These are phyloP conservation scores for Myotis pilosus DNA, from an alignment of 2,797 vertebrate genomes.

Conservation along the genomic window DNA sequence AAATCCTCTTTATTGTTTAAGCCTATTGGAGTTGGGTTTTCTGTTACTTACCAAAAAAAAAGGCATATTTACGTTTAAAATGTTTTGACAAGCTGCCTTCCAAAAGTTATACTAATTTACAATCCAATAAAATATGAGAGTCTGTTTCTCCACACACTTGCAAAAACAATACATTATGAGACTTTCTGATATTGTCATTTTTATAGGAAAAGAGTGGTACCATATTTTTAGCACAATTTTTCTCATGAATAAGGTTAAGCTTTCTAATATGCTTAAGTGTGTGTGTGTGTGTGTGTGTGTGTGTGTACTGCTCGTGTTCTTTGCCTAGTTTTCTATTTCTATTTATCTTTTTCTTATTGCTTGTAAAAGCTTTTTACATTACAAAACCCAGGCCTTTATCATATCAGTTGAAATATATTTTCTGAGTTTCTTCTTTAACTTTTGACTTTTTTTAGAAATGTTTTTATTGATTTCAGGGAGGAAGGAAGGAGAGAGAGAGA, in stretches of 20 bases:
- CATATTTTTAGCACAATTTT: neutral
- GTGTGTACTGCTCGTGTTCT: neutral
- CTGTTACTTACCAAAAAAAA: neutral
- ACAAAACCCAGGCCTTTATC: neutral
- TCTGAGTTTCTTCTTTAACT: neutral
- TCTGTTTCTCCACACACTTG: neutral
- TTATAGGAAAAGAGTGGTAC: constrained; percentile 21
- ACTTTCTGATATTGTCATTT: neutral
- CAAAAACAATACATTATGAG: neutral
- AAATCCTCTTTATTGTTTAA: constrained; percentile 30
- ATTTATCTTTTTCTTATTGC: neutral
- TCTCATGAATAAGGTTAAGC: neutral
- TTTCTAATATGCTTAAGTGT: neutral
- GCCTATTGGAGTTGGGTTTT: constrained; percentile 18
- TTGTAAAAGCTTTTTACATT: neutral
- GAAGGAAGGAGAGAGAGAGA: no score
- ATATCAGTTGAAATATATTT: constrained; percentile 7
- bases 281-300: neutral
- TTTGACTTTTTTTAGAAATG: neutral
- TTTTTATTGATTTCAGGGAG: no score
- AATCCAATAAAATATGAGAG: neutral
- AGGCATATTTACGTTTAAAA: neutral
- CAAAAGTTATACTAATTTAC: neutral
- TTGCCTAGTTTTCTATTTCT: constrained; percentile 9
- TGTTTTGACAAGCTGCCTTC: neutral